These are phyloP conservation scores for Alauda arvensis DNA, from an alignment of 2,797 vertebrate species.

Conservation along the genomic window DNA sequence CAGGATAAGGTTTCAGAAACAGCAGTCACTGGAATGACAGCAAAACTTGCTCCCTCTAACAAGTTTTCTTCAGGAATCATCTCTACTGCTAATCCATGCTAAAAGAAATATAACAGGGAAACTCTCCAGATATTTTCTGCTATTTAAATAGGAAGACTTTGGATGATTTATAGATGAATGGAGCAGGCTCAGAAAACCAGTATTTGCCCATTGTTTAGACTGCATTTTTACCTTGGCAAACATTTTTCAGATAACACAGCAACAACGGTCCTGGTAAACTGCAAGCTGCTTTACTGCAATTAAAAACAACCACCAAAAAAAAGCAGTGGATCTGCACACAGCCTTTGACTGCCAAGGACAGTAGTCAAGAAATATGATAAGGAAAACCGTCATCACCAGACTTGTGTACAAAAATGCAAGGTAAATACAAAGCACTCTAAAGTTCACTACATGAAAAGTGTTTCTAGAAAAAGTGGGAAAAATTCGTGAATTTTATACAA, in stretches of 20 bases:
- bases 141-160: not conserved
- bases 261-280: not conserved
- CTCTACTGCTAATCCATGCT: not conserved
- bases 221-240: slow-evolving; percentile 21
- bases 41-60: not conserved
- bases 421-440: slow-evolving; percentile 1
- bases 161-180: not conserved
- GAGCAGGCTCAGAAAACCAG: not conserved
- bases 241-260: slow-evolving; percentile 1
- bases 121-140: not conserved
- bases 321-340: not conserved
- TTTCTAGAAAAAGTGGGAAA: not conserved
- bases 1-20: slow-evolving; percentile 11
- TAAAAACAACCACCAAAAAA: not conserved
- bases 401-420: not conserved
- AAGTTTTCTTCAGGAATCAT: not conserved
- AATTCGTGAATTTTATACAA: not conserved
- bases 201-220: not conserved
- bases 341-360: not conserved
- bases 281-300: not conserved
- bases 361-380: not conserved
- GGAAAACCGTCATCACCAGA: not conserved
- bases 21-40: not conserved
- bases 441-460: not conserved
- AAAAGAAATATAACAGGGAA: not conserved